A percentile compares a stretch with the other conserved stretches of the same genome.
Evolutionary conservation across 2,888 invertebrate species (phyloP).

Genomic region (Hoplodrina ambigua): DNA sequence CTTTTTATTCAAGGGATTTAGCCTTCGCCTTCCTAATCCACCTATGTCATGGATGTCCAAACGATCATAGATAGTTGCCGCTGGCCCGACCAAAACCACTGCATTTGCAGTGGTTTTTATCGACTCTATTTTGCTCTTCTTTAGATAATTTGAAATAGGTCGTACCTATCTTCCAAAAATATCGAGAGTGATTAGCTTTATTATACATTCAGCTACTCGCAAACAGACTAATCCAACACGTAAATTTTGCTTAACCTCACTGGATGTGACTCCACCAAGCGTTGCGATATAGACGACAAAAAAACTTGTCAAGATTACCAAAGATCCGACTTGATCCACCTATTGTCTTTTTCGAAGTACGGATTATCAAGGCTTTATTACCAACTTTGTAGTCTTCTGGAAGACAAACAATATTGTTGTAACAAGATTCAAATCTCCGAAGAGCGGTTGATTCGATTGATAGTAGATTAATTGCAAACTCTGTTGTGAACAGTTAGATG

Average conservation of each 20-base stretch:
- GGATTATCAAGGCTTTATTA: neutral
- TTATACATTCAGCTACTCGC: slow-evolving; percentile 1
- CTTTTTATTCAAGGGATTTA: neutral
- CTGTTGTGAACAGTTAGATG: slow-evolving; percentile 64
- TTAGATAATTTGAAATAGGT: neutral
- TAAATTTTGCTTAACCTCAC: slow-evolving; percentile 9
- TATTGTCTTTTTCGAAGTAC: neutral
- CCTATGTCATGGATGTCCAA: neutral
- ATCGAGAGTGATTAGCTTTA: neutral
- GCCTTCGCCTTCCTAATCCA: neutral
- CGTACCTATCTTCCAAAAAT: neutral
- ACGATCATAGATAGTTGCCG: neutral
- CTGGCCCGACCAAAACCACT: neutral
- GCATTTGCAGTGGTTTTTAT: neutral
- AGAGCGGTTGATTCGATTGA: slow-evolving; percentile 56
- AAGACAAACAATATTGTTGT: slow-evolving; percentile 4
- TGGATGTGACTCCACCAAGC: neutral
- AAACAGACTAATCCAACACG: neutral
- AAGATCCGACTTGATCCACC: slow-evolving; percentile 4
- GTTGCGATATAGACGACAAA: slow-evolving; percentile 13
- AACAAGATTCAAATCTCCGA: slow-evolving; percentile 39
- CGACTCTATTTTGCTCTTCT: neutral
- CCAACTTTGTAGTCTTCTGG: slow-evolving; percentile 5
- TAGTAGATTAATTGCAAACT: slow-evolving; percentile 74
- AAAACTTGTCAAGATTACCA: slow-evolving; percentile 16